Evolutionary conservation across 2,797 vertebrate genomes (phyloP).

Genomic region (Protosalanx chinensis): DNA sequence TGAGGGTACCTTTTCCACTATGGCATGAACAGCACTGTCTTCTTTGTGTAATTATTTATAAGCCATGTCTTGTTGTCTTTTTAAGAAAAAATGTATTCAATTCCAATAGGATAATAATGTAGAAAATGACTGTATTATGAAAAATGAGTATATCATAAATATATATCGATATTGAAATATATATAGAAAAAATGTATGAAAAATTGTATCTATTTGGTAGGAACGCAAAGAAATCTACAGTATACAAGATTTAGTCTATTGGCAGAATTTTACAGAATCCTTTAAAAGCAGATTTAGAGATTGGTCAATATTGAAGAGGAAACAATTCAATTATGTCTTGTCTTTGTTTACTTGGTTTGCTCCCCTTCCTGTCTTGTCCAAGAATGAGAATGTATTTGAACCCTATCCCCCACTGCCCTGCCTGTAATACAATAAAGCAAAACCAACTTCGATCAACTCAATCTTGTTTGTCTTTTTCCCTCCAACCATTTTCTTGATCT

Average conservation of each 20-base stretch:
- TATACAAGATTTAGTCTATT: slow-evolving; percentile 64
- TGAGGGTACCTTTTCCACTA: slow-evolving; percentile 61
- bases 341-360: slow-evolving; percentile 77
- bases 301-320: slow-evolving; percentile 65
- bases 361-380: slow-evolving; percentile 63
- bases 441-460: slow-evolving; percentile 55
- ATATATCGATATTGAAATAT: slow-evolving; percentile 68
- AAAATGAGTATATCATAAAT: slow-evolving; percentile 69
- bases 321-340: slow-evolving; percentile 72
- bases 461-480: slow-evolving; percentile 18
- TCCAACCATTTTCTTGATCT: neutral
- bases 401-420: slow-evolving; percentile 61
- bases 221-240: slow-evolving; percentile 53
- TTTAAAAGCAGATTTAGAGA: slow-evolving; percentile 51
- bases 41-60: slow-evolving; percentile 75
- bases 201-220: slow-evolving; percentile 49
- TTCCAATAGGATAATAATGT: slow-evolving; percentile 63
- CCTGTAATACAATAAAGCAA: slow-evolving; percentile 76
- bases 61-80: slow-evolving; percentile 66
- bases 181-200: slow-evolving; percentile 32
- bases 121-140: slow-evolving; percentile 68
- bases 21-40: slow-evolving; percentile 76
- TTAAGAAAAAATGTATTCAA: slow-evolving; percentile 49
- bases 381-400: slow-evolving; percentile 78
- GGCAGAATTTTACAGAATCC: slow-evolving; percentile 57